A percentile compares a stretch with the other conserved stretches of the same genome.
phyloP scores from a whole-genome alignment of 2,888 invertebrate genomes.

The Meteorus colon region DNA sequence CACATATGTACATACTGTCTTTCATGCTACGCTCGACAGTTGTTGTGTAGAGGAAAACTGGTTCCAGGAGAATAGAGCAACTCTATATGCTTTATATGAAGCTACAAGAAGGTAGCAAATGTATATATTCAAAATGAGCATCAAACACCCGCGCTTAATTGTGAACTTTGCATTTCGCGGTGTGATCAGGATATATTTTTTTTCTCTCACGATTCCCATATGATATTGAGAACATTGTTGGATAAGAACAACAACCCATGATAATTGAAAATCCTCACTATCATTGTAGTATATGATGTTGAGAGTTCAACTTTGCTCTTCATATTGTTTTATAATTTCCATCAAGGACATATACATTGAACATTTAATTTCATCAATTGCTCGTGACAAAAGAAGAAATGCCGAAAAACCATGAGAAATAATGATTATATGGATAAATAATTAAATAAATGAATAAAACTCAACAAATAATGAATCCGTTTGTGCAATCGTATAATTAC shows the following conservation, averaged over 20 bases:
- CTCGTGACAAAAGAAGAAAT: background rate
- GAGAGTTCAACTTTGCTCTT: background rate
- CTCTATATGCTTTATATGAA: slow-evolving; percentile 57
- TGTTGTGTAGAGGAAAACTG: slow-evolving; percentile 69
- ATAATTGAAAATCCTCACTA: background rate
- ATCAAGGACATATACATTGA: background rate
- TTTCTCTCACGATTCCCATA: background rate
- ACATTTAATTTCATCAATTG: background rate
- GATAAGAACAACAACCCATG: background rate
- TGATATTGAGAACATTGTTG: slow-evolving; percentile 16
- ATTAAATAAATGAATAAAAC: background rate
- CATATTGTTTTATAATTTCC: background rate
- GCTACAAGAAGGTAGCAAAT: slow-evolving; percentile 38
- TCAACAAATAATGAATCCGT: background rate
- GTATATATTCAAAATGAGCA: slow-evolving; percentile 49
- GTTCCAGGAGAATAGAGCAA: slow-evolving; percentile 72
- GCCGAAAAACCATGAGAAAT: background rate
- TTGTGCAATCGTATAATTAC: background rate
- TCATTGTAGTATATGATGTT: background rate
- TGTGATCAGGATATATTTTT: slow-evolving; percentile 20
- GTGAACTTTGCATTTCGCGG: slow-evolving; percentile 50
- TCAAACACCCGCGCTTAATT: slow-evolving; percentile 62
- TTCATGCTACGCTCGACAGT: slow-evolving; percentile 45
- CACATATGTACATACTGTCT: slow-evolving; percentile 33
- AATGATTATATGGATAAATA: background rate